Percentiles rank a stretch among this genome's conserved stretches.
These are phyloP conservation scores for Oryzias sinensis DNA, from an alignment of 2,797 vertebrate species.

Conservation along the genomic window DNA sequence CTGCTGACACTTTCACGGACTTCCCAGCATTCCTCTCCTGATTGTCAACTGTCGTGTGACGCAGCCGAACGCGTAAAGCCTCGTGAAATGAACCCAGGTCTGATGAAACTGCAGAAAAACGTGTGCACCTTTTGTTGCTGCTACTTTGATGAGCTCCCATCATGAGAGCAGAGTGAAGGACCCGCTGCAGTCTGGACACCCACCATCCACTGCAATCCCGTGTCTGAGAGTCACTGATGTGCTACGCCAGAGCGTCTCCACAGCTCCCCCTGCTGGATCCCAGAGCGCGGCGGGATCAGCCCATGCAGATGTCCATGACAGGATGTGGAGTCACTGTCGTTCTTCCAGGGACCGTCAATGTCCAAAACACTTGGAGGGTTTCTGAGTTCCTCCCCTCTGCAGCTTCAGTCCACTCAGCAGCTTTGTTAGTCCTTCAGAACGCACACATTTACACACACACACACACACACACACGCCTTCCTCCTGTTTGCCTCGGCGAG, in stretches of 20 bases:
- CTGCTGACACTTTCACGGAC: not conserved
- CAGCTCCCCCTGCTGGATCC: slow-evolving; percentile 16
- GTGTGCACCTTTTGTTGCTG: slow-evolving; percentile 11
- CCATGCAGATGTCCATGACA: not conserved
- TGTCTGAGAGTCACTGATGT: slow-evolving; percentile 15
- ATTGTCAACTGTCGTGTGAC: not conserved
- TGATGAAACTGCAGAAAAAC: no score
- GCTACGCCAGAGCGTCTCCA: slow-evolving; percentile 37
- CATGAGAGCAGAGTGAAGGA: slow-evolving; percentile 1
- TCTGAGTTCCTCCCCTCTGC: slow-evolving; percentile 16
- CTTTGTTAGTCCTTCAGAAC: slow-evolving; percentile 29
- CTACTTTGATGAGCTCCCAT: slow-evolving; percentile 14
- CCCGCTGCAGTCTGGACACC: slow-evolving; percentile 9
- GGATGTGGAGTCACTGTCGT: slow-evolving; percentile 1
- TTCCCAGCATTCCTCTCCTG: not conserved
- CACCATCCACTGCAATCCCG: not conserved
- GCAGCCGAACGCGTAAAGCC: not conserved
- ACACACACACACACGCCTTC: slow-evolving; percentile 13
- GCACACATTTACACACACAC: slow-evolving; percentile 19
- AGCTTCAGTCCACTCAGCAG: slow-evolving; percentile 25
- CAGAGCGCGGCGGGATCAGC: slow-evolving; percentile 20
- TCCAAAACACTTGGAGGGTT: slow-evolving; percentile 15
- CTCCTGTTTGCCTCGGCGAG: slow-evolving; percentile 43
- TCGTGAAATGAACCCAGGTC: not conserved
- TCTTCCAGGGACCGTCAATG: slow-evolving; percentile 6